These are phyloP conservation scores for Burhinus bistriatus DNA, from an alignment of 2,113 vertebrate species.

Conservation along the genomic window DNA sequence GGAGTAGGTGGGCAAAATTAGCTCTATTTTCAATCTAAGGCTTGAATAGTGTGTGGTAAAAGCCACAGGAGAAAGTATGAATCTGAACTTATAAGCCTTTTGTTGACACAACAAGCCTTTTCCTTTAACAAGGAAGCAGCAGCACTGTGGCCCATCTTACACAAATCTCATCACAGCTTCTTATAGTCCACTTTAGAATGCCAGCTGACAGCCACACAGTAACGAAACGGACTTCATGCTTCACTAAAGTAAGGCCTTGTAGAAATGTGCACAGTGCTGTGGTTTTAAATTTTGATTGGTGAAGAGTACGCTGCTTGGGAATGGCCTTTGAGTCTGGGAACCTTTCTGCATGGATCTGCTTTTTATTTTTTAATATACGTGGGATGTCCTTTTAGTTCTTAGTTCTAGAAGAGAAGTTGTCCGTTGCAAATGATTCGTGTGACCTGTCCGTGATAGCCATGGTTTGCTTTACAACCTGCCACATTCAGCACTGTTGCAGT, in stretches of 20 bases:
- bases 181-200: not conserved
- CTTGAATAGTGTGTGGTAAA: not conserved
- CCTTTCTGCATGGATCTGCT: not conserved
- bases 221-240: not conserved
- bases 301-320: not conserved
- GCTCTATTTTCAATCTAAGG: not conserved
- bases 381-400: not conserved
- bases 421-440: not conserved
- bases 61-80: not conserved
- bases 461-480: not conserved
- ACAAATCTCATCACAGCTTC: not conserved
- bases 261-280: not conserved
- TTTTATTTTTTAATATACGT: not conserved
- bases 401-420: not conserved
- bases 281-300: not conserved
- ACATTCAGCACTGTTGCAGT: not conserved
- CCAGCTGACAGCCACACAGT: not conserved
- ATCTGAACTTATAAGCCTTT: not conserved
- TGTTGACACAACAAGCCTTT: constrained; percentile 19
- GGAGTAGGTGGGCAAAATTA: constrained; percentile 18
- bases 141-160: not conserved
- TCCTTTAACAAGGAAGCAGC: not conserved
- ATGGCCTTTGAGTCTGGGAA: not conserved
- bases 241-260: not conserved
- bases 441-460: not conserved